Evolutionary conservation across 2,113 vertebrate genomes (phyloP), one percentile per base, ranked within the genome.

Genomic region (Ciconia maguari): DNA sequence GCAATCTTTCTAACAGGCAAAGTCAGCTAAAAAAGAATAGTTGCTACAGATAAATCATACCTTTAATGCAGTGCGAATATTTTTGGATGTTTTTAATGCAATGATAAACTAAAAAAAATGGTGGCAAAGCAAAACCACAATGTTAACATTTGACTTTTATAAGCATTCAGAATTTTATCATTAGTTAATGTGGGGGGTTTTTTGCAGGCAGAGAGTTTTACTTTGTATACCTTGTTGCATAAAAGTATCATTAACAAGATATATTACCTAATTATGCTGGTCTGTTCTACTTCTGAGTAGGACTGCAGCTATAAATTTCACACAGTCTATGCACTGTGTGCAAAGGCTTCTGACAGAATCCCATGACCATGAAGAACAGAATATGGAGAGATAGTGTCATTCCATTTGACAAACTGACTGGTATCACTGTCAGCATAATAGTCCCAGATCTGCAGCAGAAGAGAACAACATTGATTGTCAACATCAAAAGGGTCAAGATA

Each of bases 341-440:
- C 90, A 82, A 48, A 95, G 65, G 62, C 64, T 88, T 83, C 95
- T 83, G 97, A 93, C 87, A 96, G 93, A 85, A 84, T 32, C 85
- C 79, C 90, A 49, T 69, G 94, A 83, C 97, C 94, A 74, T 9
- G 27, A 84, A 78, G 71, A 97, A 44, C 69, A 83, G 84, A 87
- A 81, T 44, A 82, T 32, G 90, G 84, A 58, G 80, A 95, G 83
- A 96, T 2, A 41, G 74, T 80, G 93, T 96, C 97, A 96, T 62
- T 93, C 27, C 32, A 46, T 77, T 64, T 97, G 96, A 98, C 96
- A 97, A 93, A 94, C 84, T 94, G 92, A 95, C 89, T 84, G 94
- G 38, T 85, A 74, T 94, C 29, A 15, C 83, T 94, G 89, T 93
- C 98, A 97, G 52, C 90, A 54, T 72, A 91, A 95, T 46, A 84